Evolutionary conservation across 1,140 invertebrate genomes (phyloP).

Genomic region (Palaemon carinicauda): DNA sequence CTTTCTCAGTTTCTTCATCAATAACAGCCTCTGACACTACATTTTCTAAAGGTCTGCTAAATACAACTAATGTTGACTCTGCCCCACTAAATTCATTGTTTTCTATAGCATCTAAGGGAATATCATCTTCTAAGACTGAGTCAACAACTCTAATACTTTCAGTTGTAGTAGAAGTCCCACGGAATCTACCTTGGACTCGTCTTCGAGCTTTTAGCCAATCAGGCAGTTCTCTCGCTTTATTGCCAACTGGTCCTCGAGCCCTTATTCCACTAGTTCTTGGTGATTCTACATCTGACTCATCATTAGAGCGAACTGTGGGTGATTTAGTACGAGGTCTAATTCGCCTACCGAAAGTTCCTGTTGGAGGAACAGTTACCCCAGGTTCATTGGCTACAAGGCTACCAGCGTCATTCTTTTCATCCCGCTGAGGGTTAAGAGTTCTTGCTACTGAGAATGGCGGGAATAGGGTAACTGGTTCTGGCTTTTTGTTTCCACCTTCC

Average conservation of each 20-base stretch:
- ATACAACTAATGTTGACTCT: constrained; percentile 29
- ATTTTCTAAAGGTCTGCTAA: constrained; percentile 38
- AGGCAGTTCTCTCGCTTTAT: constrained; percentile 2
- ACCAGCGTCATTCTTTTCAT: not conserved
- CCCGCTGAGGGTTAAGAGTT: constrained; percentile 29
- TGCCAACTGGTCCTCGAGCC: not conserved
- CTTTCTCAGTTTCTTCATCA: constrained; percentile 1
- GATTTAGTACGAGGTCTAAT: constrained; percentile 18
- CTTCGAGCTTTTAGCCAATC: constrained; percentile 34
- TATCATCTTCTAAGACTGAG: not conserved
- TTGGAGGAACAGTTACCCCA: not conserved
- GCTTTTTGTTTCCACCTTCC: not conserved
- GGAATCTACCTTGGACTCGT: constrained; percentile 4
- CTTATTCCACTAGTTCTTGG: not conserved
- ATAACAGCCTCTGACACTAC: not conserved
- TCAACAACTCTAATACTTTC: not conserved
- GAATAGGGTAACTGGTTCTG: constrained; percentile 31
- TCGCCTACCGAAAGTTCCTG: constrained; percentile 26
- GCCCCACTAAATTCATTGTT: constrained; percentile 46
- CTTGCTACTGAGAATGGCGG: constrained; percentile 42
- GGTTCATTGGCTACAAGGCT: too few relatives aligned
- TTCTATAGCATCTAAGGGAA: constrained; percentile 22
- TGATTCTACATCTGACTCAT: not conserved
- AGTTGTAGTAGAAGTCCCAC: not conserved
- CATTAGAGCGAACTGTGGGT: not conserved